Evolutionary conservation across 2,888 invertebrate genomes (phyloP).

Genomic region (Halictus quadricinctus): DNA sequence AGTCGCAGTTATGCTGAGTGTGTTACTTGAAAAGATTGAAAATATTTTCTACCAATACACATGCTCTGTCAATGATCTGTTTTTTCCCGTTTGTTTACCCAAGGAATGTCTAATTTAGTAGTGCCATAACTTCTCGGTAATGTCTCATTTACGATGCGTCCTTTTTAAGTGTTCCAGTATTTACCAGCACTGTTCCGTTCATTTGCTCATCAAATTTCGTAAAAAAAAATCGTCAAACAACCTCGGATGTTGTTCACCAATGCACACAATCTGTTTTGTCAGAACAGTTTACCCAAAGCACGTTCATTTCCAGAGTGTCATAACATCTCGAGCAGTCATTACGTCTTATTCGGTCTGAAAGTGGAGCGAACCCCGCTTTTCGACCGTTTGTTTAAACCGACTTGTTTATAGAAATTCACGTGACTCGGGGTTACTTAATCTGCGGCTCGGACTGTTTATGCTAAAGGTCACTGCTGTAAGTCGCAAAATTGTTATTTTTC

Average conservation of each 20-base stretch:
- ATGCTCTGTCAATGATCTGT: too few relatives aligned
- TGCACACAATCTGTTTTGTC: constrained; percentile 7
- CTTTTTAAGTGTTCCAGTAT: too few relatives aligned
- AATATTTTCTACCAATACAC: too few relatives aligned
- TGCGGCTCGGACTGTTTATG: not conserved
- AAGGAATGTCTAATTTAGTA: too few relatives aligned
- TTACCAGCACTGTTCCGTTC: too few relatives aligned
- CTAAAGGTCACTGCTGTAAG: not conserved
- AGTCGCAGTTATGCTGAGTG: not conserved
- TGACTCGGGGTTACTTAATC: not conserved
- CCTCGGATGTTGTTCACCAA: not conserved
- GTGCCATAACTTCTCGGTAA: too few relatives aligned
- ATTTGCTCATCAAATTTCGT: too few relatives aligned
- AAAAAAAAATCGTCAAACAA: not conserved
- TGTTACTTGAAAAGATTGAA: not conserved
- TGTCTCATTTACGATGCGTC: too few relatives aligned
- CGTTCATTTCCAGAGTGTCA: not conserved
- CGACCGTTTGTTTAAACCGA: not conserved
- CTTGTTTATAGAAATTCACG: not conserved
- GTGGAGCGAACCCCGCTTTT: not conserved
- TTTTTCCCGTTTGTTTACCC: too few relatives aligned
- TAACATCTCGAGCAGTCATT: not conserved
- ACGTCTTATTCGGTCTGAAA: not conserved
- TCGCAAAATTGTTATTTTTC: not conserved
- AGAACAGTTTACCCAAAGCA: not conserved